A percentile compares a stretch with the other conserved stretches of the same genome.
Conservation (phyloP, 2,888 invertebrate species). For the Macaria notata region DNA sequence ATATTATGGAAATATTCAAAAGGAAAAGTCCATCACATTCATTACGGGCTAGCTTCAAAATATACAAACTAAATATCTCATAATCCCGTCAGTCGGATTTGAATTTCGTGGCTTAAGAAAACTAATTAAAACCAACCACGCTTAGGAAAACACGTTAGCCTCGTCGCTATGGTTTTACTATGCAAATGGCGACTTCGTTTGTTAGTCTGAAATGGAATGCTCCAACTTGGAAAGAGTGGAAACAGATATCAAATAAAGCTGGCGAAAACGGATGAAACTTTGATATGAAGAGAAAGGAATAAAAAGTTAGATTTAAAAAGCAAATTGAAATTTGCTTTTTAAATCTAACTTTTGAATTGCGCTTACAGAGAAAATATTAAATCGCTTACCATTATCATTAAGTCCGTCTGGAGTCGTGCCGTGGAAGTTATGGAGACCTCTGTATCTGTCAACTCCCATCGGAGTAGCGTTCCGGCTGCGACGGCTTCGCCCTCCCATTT, state of each 20-base stretch:
- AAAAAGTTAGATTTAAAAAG: too few relatives aligned
- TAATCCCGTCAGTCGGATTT: slow-evolving; percentile 5
- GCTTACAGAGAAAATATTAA: too few relatives aligned
- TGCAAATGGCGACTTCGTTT: slow-evolving; percentile 24
- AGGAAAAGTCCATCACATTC: too few relatives aligned
- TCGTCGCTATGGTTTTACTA: slow-evolving; percentile 19
- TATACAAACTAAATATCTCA: neutral
- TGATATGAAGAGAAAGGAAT: too few relatives aligned
- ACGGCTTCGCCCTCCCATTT: slow-evolving; percentile 64
- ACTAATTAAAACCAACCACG: slow-evolving; percentile 22
- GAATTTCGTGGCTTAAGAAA: slow-evolving; percentile 17
- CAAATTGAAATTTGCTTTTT: too few relatives aligned
- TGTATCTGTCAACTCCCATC: slow-evolving; percentile 63
- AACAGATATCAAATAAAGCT: slow-evolving; percentile 21
- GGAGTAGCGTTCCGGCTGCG: slow-evolving; percentile 61
- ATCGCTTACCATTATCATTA: slow-evolving; percentile 69
- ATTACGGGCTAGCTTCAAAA: too few relatives aligned
- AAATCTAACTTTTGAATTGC: neutral
- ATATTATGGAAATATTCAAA: too few relatives aligned
- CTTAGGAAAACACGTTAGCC: slow-evolving; percentile 23
- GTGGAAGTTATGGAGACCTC: slow-evolving; percentile 62
- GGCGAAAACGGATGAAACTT: neutral
- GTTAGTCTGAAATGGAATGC: slow-evolving; percentile 13
- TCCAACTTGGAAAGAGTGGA: neutral
- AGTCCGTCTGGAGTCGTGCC: slow-evolving; percentile 63